These are phyloP conservation scores for Tyto alba DNA, from an alignment of 2,113 vertebrate species.

Conservation along the genomic window DNA sequence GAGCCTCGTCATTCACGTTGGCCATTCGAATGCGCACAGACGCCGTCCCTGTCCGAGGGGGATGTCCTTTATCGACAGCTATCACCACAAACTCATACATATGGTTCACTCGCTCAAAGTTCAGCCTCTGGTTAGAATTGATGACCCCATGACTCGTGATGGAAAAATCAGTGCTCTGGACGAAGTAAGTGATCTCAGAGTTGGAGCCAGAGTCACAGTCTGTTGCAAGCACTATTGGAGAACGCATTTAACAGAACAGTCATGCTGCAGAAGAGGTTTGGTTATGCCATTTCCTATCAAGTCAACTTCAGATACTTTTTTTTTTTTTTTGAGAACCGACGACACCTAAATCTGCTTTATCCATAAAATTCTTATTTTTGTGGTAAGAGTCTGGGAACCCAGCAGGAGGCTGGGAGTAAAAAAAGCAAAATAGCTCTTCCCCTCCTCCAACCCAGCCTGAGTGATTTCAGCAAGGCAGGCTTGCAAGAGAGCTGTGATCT, in stretches of 20 bases:
- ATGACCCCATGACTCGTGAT: constrained; percentile 79
- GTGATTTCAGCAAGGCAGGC: accelerated
- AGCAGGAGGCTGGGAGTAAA: neutral
- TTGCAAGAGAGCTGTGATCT: neutral
- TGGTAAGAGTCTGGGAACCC: neutral
- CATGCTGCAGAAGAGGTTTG: neutral
- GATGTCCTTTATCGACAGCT: constrained; percentile 81
- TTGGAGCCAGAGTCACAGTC: constrained; percentile 87
- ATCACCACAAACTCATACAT: constrained; percentile 88
- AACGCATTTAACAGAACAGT: neutral
- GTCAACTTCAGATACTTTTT: neutral
- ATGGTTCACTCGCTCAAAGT: constrained; percentile 86
- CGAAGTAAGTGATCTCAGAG: constrained; percentile 82
- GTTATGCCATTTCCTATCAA: neutral
- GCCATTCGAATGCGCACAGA: constrained; percentile 80
- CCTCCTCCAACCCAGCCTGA: neutral
- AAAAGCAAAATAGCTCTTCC: neutral
- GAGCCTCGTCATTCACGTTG: constrained; percentile 85
- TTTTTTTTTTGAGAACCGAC: neutral
- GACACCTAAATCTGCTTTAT: neutral
- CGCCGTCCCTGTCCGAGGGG: constrained; percentile 82
- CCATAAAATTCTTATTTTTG: neutral
- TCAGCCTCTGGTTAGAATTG: constrained; percentile 77
- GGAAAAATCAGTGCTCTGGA: constrained; percentile 81
- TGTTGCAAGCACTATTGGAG: constrained; percentile 77